phyloP scores from a whole-genome alignment of 2,888 invertebrate genomes.

The Boloria selene region DNA sequence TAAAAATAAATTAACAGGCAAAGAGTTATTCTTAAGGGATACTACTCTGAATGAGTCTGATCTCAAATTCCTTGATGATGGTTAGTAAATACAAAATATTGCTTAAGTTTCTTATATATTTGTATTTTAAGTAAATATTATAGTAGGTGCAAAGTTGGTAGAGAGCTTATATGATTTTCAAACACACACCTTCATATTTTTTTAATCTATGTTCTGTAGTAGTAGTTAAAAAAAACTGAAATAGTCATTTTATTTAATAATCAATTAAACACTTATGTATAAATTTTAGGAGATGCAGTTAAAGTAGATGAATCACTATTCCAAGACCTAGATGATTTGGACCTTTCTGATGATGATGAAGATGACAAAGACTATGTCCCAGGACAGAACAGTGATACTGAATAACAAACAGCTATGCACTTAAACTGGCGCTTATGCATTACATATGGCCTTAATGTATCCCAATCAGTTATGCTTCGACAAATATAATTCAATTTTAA shows the following conservation, averaged over 20 bases:
- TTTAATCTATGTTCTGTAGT: too few species aligned
- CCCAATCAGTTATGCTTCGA: not conserved
- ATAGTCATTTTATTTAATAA: too few species aligned
- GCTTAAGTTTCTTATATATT: too few species aligned
- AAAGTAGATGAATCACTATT: constrained; percentile 97
- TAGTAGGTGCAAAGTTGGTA: too few species aligned
- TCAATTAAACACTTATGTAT: too few species aligned
- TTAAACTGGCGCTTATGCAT: constrained; percentile 13
- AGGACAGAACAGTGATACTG: constrained; percentile 74
- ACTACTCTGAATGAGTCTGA: constrained; percentile 97
- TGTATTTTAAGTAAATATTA: too few species aligned
- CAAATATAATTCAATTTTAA: not conserved
- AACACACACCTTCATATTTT: too few species aligned
- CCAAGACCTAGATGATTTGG: constrained; percentile 93
- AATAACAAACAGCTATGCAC: constrained; percentile 52
- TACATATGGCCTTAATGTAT: constrained; percentile 3
- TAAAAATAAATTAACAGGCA: constrained; percentile 93
- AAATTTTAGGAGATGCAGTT: constrained; percentile 86
- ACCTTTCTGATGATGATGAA: constrained; percentile 85
- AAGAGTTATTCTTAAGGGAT: constrained; percentile 96
- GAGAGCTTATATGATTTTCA: too few species aligned
- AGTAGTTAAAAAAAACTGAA: too few species aligned
- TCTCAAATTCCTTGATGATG: constrained; percentile 96
- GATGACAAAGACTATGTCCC: constrained; percentile 84
- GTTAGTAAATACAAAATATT: constrained; percentile 59